Evolutionary conservation across 2,888 invertebrate genomes (phyloP), one percentile per base, ranked within the genome.

Genomic region (Stegana nigrithorax): DNA sequence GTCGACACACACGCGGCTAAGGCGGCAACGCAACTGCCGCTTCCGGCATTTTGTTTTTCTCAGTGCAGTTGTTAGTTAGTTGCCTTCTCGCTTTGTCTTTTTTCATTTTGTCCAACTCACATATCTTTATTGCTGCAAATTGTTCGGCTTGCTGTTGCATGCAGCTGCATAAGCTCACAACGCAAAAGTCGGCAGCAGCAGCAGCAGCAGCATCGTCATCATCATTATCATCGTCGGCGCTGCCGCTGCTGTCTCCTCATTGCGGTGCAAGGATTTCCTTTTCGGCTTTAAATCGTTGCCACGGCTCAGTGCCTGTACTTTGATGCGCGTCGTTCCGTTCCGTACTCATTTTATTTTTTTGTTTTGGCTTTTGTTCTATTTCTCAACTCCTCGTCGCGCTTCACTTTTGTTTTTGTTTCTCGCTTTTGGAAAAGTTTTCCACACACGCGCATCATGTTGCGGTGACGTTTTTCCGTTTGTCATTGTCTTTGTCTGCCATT

Each of bases 1-100:
- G n/a, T n/a, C 39, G n/a, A n/a, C 59, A 51, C 44, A n/a, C n/a
- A n/a, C 23, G 53, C 53, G 29, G 57, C 19, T 14, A 50, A 26
- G 50, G 25, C 25, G 61, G 56, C 78, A 75, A 78, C 74, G 67
- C 69, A 74, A 71, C 68, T 75, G 73, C 77, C 75, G 77, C 75
- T 78, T 75, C 75, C 79, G 75, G 75, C 79, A 75, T 76, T 76
- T 77, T 76, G 73, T 73, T 75, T 71, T 50, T 26, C n/a, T 23
- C 25, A 14, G 10, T 6, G n/a, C n/a, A n/a, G n/a, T n/a, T n/a
- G 42, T 42, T 17, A 42, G n/a, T 36, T 36, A 36, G 10, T 36
- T 36, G 75, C 72, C 75, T 75, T 78, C 79, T 78, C 78, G 75
- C 72, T 76, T 76, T 75, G 79, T 73, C 70, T 78, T 71, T 51